phyloP scores from a whole-genome alignment of 2,888 invertebrate genomes.

The Tribolium freemani region DNA sequence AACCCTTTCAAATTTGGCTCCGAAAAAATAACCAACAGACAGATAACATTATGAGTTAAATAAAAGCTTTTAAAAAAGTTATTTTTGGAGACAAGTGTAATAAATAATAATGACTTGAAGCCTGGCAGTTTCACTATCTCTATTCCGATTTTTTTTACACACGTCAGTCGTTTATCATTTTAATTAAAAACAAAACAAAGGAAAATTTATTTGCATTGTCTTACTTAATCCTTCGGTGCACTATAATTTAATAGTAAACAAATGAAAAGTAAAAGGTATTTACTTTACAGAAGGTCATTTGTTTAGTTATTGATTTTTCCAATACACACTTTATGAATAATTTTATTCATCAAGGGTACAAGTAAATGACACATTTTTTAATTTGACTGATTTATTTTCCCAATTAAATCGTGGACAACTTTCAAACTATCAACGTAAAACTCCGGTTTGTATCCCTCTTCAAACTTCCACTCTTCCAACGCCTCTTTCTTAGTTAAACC shows the following conservation, averaged over 20 bases:
- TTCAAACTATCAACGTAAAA: constrained; percentile 65
- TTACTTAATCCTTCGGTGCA: neutral
- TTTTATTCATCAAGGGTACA: neutral
- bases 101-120: no score
- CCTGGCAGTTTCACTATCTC: no score
- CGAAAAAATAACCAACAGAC: no score
- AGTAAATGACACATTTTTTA: neutral
- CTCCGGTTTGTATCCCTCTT: constrained; percentile 70
- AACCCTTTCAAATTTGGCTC: no score
- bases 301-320: neutral
- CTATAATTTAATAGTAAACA: neutral
- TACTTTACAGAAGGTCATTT: neutral
- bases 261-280: neutral
- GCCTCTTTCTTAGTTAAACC: constrained; percentile 66
- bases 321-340: no score
- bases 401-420: neutral
- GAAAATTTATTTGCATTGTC: neutral
- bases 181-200: neutral
- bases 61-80: no score
- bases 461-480: constrained; percentile 61
- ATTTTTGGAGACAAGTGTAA: no score
- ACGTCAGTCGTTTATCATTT: neutral
- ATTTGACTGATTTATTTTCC: neutral
- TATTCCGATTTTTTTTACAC: no score
- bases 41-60: no score